Base-by-base conservation (phyloP, 92 coral and sea anemone species). In the Phenganax marumi region DNA sequence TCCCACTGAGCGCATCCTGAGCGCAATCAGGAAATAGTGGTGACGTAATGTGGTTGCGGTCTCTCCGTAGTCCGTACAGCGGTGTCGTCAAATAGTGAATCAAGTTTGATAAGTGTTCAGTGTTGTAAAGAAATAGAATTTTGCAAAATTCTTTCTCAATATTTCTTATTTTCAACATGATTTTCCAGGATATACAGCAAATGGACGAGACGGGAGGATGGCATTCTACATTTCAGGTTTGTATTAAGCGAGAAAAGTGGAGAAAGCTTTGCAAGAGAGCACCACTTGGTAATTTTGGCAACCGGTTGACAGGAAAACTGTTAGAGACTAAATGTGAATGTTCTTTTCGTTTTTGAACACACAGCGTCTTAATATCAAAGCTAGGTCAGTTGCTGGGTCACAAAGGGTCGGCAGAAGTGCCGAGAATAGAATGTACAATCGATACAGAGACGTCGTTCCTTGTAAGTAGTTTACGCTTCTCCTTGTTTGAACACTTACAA, bases 401-500 rank as follows among this genome's bases (percentile, higher is more conserved):
- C 88, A 89, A 85, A 92, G 87, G 85, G 83, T 78, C 8, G 97
- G 96, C 53, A 92, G 86, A 86, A 88, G 90, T 49, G 91, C 98
- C 5, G 97, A 85, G 76, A 95, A 95, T 90, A 90, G 93, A 75
- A 89, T 73, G 26, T 86, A 89, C 2, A 95, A 95, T 82, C 92
- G 98, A 75, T 95, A 95, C 87, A 90, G 98, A 73, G 98, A 95
- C 79, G 98, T 95, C 76, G 85, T 95, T 61, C 97, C 98, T 73
- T 95, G 98, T 95, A 91, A 90, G 98, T 95, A 80, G 48, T 46
- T 68, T 50, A 22, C 22, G 77, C 72, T 84, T 21, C 16, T 39
- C 62, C 39, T 72, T 43, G 80, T 70, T 25, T 84, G 14, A 52
- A 49, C 10, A 81, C 79, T 77, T 66, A 49, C 82, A 65, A 50